phyloP scores from a whole-genome alignment of 1,140 invertebrate genomes.

The Alviniconcha marisindica region DNA sequence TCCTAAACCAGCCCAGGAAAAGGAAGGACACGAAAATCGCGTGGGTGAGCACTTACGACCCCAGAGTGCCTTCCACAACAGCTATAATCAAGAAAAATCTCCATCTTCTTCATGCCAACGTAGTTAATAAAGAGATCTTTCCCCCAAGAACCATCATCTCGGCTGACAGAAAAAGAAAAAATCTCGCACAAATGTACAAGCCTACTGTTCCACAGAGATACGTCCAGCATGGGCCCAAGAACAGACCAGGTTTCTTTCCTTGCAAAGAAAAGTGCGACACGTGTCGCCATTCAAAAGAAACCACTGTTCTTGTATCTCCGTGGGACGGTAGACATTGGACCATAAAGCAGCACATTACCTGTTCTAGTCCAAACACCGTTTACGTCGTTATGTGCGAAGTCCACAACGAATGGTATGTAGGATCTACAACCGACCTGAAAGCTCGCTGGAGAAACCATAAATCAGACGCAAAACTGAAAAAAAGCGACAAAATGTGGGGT shows the following conservation, averaged over 20 bases:
- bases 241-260: background rate
- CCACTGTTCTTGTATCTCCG: background rate
- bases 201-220: background rate
- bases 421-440: background rate
- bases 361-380: background rate
- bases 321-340: background rate
- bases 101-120: background rate
- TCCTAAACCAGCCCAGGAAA: background rate
- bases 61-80: background rate
- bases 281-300: background rate
- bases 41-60: background rate
- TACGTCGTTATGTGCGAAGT: background rate
- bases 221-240: background rate
- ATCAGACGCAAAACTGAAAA: background rate
- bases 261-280: background rate
- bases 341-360: background rate
- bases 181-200: background rate
- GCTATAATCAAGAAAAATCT: background rate
- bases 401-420: background rate
- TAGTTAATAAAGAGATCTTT: background rate
- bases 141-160: too few relatives aligned
- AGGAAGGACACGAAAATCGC: background rate
- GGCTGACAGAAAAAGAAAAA: background rate
- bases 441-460: background rate
- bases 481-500: background rate